Percentiles rank a stretch among this genome's conserved stretches.
Conservation (phyloP, 2,797 vertebrate genomes). For the Sciurus vulgaris region DNA sequence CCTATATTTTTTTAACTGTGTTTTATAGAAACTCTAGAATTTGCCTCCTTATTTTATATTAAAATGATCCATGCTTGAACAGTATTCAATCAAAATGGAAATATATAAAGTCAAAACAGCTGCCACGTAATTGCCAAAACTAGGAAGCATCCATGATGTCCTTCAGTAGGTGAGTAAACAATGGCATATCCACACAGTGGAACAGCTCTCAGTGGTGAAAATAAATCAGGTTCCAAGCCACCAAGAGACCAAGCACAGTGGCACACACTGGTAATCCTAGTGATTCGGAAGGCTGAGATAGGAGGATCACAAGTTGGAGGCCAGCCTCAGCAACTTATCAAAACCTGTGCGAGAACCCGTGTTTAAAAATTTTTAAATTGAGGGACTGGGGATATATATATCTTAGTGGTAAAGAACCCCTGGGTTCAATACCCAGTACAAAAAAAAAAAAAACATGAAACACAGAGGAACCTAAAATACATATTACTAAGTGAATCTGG, state of each 20-base stretch:
- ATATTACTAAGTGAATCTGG: neutral
- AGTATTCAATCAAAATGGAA: neutral
- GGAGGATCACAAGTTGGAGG: too few species aligned
- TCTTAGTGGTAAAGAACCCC: too few species aligned
- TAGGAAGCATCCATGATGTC: neutral
- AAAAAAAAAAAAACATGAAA: neutral
- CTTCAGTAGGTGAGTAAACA: neutral
- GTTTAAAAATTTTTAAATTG: too few species aligned
- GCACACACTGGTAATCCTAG: too few species aligned
- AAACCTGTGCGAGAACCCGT: too few species aligned
- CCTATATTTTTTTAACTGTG: neutral
- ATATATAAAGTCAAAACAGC: neutral
- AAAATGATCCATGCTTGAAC: neutral
- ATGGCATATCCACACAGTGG: too few species aligned
- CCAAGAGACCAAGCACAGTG: too few species aligned
- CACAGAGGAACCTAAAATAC: too few species aligned
- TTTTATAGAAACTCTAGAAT: neutral
- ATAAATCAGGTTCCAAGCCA: neutral
- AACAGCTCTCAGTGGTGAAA: neutral
- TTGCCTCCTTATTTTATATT: constrained; percentile 1
- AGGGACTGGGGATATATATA: too few species aligned
- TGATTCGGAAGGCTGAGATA: too few species aligned
- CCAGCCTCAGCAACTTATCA: too few species aligned
- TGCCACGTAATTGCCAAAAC: neutral
- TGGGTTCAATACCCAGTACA: too few species aligned